These are phyloP conservation scores for Cylas formicarius DNA, from an alignment of 1,140 invertebrate genomes.

Conservation along the genomic window DNA sequence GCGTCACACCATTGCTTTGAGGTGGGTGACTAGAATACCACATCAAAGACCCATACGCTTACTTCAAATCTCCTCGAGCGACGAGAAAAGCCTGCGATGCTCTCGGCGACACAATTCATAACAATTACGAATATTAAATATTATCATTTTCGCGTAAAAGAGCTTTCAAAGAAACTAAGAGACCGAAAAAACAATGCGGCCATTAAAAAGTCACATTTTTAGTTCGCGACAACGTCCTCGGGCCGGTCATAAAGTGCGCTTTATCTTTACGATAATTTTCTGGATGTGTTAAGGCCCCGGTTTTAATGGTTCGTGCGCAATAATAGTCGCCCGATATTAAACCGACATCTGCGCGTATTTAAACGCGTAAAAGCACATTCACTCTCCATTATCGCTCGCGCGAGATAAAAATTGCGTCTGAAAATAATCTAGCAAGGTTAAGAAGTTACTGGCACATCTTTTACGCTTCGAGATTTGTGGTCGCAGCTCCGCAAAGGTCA, in stretches of 20 bases:
- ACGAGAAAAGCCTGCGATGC: no score
- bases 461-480: slow-evolving; percentile 24
- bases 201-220: no score
- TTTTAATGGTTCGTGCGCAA: slow-evolving; percentile 9
- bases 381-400: slow-evolving; percentile 19
- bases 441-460: slow-evolving; percentile 25
- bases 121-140: no score
- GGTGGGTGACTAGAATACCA: no score
- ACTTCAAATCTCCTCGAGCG: no score
- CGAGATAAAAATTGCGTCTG: slow-evolving; percentile 23
- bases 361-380: slow-evolving; percentile 16
- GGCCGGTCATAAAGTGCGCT: slow-evolving; percentile 8
- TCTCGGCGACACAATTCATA: no score
- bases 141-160: no score
- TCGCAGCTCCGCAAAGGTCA: slow-evolving; percentile 20
- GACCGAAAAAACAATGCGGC: no score
- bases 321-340: slow-evolving; percentile 8
- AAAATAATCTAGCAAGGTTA: slow-evolving; percentile 26
- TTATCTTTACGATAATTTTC: slow-evolving; percentile 17
- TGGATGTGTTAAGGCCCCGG: slow-evolving; percentile 14
- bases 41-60: no score
- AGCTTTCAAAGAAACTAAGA: no score
- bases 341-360: slow-evolving; percentile 13
- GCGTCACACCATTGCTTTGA: no score
- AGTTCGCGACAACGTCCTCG: not conserved